phyloP scores from a whole-genome alignment of 2,797 vertebrate genomes.

The Bovichtus diacanthus region DNA sequence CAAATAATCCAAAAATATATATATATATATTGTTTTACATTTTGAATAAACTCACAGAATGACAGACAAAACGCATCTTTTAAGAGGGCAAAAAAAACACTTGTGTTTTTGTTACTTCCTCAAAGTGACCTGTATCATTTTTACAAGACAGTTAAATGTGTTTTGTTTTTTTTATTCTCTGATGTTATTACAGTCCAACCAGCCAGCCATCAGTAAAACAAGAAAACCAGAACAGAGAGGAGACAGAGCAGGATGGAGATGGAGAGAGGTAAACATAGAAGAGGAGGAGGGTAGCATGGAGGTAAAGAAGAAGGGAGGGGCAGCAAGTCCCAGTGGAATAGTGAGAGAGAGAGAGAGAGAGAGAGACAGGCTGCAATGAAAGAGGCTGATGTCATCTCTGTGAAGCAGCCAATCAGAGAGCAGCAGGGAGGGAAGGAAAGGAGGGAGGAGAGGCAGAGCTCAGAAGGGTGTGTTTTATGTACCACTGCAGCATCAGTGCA shows the following conservation, averaged over 20 bases:
- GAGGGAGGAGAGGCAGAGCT: constrained; percentile 60
- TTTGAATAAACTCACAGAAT: too few species aligned
- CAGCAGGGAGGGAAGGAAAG: constrained; percentile 28
- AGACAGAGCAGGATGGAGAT: background rate
- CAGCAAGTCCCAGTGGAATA: constrained; percentile 45
- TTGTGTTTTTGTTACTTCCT: background rate
- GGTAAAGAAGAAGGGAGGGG: constrained; percentile 65
- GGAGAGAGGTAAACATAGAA: constrained; percentile 40
- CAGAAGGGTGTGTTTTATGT: constrained; percentile 78
- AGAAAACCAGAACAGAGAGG: constrained; percentile 15
- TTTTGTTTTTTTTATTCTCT: background rate
- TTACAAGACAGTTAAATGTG: background rate
- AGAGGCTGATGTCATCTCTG: constrained; percentile 78
- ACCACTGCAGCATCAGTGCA: constrained; percentile 75
- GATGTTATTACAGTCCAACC: background rate
- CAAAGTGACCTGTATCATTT: background rate
- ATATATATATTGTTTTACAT: too few species aligned
- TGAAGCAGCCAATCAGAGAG: constrained; percentile 69
- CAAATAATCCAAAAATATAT: too few species aligned
- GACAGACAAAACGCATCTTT: too few species aligned
- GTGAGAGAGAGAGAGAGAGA: constrained; percentile 14
- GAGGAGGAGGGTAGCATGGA: constrained; percentile 7
- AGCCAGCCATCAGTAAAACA: constrained; percentile 8
- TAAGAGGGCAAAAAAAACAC: too few species aligned
- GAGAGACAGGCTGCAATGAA: constrained; percentile 64